Evolutionary conservation across 2,797 vertebrate species (phyloP).

Genomic region (Arctocebus calabarensis): DNA sequence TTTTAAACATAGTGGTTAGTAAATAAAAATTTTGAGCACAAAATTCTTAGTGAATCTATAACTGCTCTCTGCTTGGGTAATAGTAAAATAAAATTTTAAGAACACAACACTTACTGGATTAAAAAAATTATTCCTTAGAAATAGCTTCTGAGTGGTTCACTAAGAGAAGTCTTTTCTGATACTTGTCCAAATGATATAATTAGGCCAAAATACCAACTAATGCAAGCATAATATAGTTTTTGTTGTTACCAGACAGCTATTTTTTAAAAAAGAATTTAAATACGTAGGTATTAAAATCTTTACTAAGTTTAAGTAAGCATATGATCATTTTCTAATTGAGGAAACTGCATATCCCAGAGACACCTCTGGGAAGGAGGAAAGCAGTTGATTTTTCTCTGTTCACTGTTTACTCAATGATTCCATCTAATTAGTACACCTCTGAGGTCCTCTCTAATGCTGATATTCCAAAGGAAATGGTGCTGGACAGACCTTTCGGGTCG

Average conservation of each 20-base stretch:
- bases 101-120: not conserved
- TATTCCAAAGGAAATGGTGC: conserved; percentile 3
- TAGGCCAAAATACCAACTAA: conserved; percentile 24
- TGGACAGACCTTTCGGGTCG: not conserved
- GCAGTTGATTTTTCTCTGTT: not conserved
- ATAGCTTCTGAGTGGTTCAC: not conserved
- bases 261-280: conserved; percentile 44
- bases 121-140: conserved; percentile 23
- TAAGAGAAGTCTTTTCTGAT: conserved; percentile 16
- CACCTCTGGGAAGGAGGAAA: not conserved
- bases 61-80: conserved; percentile 7
- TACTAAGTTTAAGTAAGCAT: not conserved
- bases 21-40: conserved; percentile 29
- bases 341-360: not conserved
- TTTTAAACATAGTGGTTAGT: conserved; percentile 45
- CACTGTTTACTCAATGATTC: not conserved
- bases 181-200: not conserved
- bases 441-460: not conserved
- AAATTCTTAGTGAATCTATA: not conserved
- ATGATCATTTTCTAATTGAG: conserved; percentile 44
- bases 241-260: not conserved
- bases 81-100: conserved; percentile 42
- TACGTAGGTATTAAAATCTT: conserved; percentile 13
- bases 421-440: not conserved
- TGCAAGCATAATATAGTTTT: not conserved